phyloP scores from a whole-genome alignment of 2,797 vertebrate genomes.

The Arnoldichthys spilopterus region DNA sequence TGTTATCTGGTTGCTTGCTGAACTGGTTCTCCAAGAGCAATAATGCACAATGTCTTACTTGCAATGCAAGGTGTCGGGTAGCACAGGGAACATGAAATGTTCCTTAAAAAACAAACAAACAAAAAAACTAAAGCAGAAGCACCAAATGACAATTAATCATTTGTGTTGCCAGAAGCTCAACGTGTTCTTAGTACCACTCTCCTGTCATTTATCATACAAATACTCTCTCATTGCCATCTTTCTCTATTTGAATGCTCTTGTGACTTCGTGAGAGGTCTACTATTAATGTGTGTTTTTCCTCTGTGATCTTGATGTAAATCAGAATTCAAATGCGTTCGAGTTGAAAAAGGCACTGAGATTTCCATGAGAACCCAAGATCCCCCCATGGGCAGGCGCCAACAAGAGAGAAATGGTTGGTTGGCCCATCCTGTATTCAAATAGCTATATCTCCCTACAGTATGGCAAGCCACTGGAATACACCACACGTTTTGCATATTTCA shows the following conservation, averaged over 20 bases:
- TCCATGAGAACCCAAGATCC: constrained; percentile 71
- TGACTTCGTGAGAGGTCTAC: constrained; percentile 14
- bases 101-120: not conserved
- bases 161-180: constrained; percentile 1
- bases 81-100: not conserved
- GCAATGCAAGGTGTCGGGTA: constrained; percentile 12
- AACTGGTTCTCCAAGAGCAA: not conserved
- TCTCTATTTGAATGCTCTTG: constrained; percentile 42
- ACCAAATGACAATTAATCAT: constrained; percentile 18
- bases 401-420: constrained; percentile 60
- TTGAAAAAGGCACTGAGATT: constrained; percentile 76
- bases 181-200: not conserved
- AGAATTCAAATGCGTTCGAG: constrained; percentile 71
- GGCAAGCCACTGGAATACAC: not conserved
- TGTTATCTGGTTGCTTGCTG: not conserved
- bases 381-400: constrained; percentile 37
- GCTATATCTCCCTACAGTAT: constrained; percentile 7
- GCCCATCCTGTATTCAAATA: constrained; percentile 33
- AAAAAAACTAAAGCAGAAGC: not conserved
- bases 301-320: constrained; percentile 69
- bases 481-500: constrained; percentile 11
- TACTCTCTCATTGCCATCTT: constrained; percentile 12
- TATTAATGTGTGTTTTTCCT: constrained; percentile 34
- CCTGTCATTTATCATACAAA: constrained; percentile 39
- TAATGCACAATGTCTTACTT: constrained; percentile 5